phyloP scores from a whole-genome alignment of 2,888 invertebrate species.

The Caenorhabditis afra region DNA sequence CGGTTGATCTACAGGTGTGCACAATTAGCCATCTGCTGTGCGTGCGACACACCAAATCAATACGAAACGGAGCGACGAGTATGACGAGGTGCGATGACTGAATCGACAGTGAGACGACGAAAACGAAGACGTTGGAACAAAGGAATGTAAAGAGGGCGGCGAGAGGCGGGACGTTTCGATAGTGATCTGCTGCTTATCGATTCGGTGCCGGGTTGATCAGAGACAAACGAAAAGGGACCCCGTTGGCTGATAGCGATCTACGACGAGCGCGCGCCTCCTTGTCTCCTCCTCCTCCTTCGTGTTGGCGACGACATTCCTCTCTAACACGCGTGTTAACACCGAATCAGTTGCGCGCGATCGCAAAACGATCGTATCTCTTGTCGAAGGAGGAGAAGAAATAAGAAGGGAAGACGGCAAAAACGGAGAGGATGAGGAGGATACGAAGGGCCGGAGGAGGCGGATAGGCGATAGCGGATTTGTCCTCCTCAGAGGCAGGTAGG shows the following conservation, averaged over 20 bases:
- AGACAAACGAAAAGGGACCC: conserved; percentile 14
- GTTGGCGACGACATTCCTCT: conserved; percentile 24
- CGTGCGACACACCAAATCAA: too few species aligned
- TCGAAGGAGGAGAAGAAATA: conserved; percentile 13
- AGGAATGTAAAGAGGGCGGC: conserved; percentile 25
- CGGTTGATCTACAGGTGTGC: too few species aligned
- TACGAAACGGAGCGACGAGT: too few species aligned
- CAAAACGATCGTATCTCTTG: conserved; percentile 7
- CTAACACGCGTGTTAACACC: conserved; percentile 62
- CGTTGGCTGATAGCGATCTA: conserved; percentile 42
- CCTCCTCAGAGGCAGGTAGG: too few species aligned
- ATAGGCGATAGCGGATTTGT: conserved; percentile 21
- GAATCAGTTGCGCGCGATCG: conserved; percentile 59
- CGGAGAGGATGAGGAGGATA: too few species aligned
- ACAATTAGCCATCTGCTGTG: too few species aligned
- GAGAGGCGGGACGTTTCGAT: conserved; percentile 14
- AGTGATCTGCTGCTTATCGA: conserved; percentile 50
- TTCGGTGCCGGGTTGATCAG: conserved; percentile 56
- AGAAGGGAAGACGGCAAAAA: not conserved
- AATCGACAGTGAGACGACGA: not conserved
- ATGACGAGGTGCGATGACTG: too few species aligned
- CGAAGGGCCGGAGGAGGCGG: conserved; percentile 23
- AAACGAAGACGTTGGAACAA: conserved; percentile 26
- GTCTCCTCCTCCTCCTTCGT: conserved; percentile 41
- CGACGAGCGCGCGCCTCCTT: conserved; percentile 13